phyloP scores from a whole-genome alignment of 2,113 vertebrate genomes.

The Furnarius figulus region DNA sequence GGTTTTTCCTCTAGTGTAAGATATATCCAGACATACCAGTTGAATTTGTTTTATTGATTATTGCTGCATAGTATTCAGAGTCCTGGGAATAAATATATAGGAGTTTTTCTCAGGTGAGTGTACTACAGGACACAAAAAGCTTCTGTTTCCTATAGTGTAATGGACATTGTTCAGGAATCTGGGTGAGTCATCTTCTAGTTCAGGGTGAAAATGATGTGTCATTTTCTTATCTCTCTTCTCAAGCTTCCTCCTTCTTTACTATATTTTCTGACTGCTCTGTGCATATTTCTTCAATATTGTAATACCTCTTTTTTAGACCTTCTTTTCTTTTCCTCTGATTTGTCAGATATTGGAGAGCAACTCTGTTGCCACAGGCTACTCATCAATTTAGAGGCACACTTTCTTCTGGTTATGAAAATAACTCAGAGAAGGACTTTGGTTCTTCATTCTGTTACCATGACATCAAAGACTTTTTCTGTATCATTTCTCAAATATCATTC shows the following conservation, averaged over 20 bases:
- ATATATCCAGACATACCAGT: not conserved
- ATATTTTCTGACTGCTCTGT: not conserved
- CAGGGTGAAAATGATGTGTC: not conserved
- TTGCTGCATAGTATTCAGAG: not conserved
- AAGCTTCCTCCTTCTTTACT: not conserved
- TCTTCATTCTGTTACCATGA: slow-evolving; percentile 34
- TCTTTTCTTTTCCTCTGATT: not conserved
- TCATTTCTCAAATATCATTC: not conserved
- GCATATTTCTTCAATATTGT: not conserved
- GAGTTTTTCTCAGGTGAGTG: not conserved
- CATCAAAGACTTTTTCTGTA: not conserved
- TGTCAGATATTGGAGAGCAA: not conserved
- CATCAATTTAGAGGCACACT: not conserved
- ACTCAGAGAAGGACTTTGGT: not conserved
- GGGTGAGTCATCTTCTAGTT: not conserved
- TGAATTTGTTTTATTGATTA: not conserved
- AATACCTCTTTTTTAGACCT: not conserved
- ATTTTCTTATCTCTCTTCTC: not conserved
- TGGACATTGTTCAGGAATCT: not conserved
- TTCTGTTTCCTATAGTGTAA: not conserved
- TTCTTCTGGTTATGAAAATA: slow-evolving; percentile 27
- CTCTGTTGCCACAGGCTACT: not conserved
- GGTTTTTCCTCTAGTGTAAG: not conserved
- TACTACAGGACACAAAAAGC: not conserved
- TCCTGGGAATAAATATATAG: not conserved